phyloP scores from a whole-genome alignment of 2,113 vertebrate genomes.

The Cynopterus brachyotis region DNA sequence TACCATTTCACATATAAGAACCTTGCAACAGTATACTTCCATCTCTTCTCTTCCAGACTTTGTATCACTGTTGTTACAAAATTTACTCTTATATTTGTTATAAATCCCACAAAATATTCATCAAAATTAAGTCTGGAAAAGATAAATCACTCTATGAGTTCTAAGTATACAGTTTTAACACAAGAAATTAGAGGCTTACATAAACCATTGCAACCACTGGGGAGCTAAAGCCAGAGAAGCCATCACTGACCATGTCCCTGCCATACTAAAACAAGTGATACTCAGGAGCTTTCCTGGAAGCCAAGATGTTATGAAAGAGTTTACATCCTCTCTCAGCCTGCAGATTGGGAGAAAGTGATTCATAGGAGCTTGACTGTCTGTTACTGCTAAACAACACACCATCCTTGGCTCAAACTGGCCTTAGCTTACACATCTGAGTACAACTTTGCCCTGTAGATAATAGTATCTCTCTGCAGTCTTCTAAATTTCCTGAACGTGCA shows the following conservation, averaged over 20 bases:
- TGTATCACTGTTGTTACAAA: background rate
- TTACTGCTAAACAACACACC: no score
- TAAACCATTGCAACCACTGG: background rate
- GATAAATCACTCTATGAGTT: background rate
- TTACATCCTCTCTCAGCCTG: background rate
- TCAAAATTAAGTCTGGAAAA: background rate
- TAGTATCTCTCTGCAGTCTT: background rate
- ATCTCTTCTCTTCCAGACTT: background rate
- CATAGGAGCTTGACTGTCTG: background rate
- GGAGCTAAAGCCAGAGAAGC: background rate
- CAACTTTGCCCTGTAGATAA: background rate
- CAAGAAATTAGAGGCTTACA: background rate
- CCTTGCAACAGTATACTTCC: background rate
- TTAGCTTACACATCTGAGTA: background rate
- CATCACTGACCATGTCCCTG: background rate
- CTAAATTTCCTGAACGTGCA: background rate
- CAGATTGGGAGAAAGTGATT: background rate
- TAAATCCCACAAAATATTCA: background rate
- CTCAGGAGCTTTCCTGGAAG: background rate
- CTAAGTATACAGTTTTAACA: background rate
- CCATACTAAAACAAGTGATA: background rate
- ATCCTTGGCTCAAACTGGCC: no score
- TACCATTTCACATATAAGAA: no score
- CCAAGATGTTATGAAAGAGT: background rate
- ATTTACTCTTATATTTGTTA: background rate